These are phyloP conservation scores for Florisuga fusca DNA, from an alignment of 2,797 vertebrate genomes.

Conservation along the genomic window DNA sequence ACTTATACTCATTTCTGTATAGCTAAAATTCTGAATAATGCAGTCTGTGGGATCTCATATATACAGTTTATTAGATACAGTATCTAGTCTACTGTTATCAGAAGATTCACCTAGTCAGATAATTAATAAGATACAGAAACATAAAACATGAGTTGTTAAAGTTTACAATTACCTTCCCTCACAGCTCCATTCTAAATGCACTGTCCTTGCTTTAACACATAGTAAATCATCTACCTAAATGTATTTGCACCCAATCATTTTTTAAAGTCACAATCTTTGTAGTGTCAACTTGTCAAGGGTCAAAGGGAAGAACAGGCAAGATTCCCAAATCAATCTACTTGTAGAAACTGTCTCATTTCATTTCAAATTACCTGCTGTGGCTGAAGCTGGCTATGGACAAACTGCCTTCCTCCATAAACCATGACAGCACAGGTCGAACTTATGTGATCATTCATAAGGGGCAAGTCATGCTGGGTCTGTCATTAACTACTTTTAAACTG, in stretches of 20 bases:
- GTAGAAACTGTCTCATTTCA: conserved; percentile 91
- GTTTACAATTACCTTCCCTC: conserved; percentile 76
- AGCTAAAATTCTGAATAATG: background rate
- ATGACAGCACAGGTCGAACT: conserved; percentile 87
- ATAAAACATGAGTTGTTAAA: conserved; percentile 75
- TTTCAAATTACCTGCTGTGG: conserved; percentile 88
- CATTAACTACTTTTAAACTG: conserved; percentile 93
- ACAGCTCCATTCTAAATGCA: conserved; percentile 59
- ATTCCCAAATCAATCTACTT: conserved; percentile 93
- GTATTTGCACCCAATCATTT: conserved; percentile 85
- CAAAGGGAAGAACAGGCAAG: conserved; percentile 88
- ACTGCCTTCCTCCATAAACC: conserved; percentile 88
- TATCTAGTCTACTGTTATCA: conserved; percentile 2
- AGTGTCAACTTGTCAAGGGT: conserved; percentile 90
- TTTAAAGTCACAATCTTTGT: conserved; percentile 89
- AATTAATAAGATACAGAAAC: conserved; percentile 78
- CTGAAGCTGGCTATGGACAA: conserved; percentile 81
- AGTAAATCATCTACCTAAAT: conserved; percentile 91
- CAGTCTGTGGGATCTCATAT: background rate
- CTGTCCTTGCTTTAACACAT: conserved; percentile 81
- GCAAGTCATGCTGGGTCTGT: conserved; percentile 79
- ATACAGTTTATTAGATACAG: background rate
- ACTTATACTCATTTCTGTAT: background rate
- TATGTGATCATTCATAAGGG: conserved; percentile 88
- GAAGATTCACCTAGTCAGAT: conserved; percentile 63